A percentile compares a stretch with the other conserved stretches of the same genome.
Evolutionary conservation across 2,888 invertebrate genomes (phyloP).

Genomic region (Bimastos eiseni): DNA sequence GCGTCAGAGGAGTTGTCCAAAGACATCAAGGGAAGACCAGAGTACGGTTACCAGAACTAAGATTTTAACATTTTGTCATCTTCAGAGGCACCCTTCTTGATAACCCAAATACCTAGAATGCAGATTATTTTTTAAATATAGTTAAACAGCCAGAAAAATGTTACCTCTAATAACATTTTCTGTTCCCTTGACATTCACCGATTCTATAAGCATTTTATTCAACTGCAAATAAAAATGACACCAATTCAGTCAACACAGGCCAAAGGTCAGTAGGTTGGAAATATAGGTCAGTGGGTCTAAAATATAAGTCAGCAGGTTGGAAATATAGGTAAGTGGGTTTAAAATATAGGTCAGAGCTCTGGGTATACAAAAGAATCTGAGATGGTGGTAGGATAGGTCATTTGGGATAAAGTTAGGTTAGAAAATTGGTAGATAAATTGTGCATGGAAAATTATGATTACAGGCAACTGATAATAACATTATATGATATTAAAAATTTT

Average conservation of each 20-base stretch:
- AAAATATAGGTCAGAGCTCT: background rate
- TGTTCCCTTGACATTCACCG: slow-evolving; percentile 63
- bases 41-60: too few relatives aligned
- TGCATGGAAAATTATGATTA: background rate
- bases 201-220: slow-evolving; percentile 58
- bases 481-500: too few relatives aligned
- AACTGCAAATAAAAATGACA: slow-evolving; percentile 51
- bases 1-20: too few relatives aligned
- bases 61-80: too few relatives aligned
- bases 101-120: too few relatives aligned
- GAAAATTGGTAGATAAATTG: background rate
- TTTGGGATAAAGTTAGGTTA: background rate
- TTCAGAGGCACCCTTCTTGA: too few relatives aligned
- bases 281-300: background rate
- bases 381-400: background rate
- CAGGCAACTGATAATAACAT: background rate
- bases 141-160: background rate
- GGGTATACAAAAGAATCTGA: background rate
- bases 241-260: background rate
- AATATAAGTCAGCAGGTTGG: background rate
- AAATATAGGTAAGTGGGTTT: background rate
- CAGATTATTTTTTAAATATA: too few relatives aligned
- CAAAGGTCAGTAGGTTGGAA: background rate
- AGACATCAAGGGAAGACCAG: too few relatives aligned
- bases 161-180: slow-evolving; percentile 58